Base-by-base conservation (phyloP, 1,140 invertebrate genomes). In the Drosophila orena region DNA sequence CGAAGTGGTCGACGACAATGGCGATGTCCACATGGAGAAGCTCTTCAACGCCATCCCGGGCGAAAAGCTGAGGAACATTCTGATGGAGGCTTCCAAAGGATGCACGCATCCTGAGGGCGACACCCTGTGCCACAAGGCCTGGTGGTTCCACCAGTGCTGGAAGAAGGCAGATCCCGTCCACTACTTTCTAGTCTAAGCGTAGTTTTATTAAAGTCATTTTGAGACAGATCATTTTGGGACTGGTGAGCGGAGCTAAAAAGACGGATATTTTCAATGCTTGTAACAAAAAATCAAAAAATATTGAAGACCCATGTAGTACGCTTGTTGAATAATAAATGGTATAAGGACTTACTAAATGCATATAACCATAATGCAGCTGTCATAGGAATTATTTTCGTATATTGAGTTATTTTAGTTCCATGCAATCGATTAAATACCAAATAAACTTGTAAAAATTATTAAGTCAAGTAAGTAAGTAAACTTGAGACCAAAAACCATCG, bases 101-200 rank as follows among this genome's bases (percentile, higher is more conserved):
- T 92, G 91, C 34, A 72, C 80, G 20, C 75, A 88, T 56, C 72
- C 85, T 0, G 72, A 92, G 46, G 91, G 91, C 27, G 79, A 90
- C 34, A 92, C 81, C 10, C 43, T 91, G 15, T 90, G 90, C 30
- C 88, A 92, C 43, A 79, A 89, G 50, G 85, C 89, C 15, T 92
- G 89, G 83, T 91, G 88, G 88, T 73, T 92, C 37, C 88, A 92
- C 65, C 77, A 90, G 38, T 92, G 91, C 56, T 92, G 91, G 91
- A 92, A 91, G 42, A 88, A 84, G 43, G 79, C 88, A 5, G 91
- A 92, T 71, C 91, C 91, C 7, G 79, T 77, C 14, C 74, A 81
- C 44, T 81, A 81, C 24, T 81, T 81, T 52, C 43, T 81, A 22
- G 12, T 81, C 14, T 81, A 64, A 49, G 15, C 5, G 24, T 24